Percentiles rank a stretch among this genome's conserved stretches.
phyloP scores from a whole-genome alignment of 2,797 vertebrate species.

The Rhinogobio ventralis region DNA sequence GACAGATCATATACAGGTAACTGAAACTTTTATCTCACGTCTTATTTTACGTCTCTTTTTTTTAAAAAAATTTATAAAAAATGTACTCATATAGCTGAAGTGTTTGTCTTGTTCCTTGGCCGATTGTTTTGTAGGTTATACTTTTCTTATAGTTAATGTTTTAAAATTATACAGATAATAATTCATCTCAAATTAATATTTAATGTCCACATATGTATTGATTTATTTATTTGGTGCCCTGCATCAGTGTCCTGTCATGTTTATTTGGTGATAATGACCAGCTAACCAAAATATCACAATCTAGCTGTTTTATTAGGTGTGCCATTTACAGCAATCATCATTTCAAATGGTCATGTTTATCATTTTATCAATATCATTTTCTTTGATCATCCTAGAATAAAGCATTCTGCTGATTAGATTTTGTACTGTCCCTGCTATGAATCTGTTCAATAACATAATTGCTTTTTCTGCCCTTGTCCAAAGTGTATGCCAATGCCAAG shows the following conservation, averaged over 20 bases:
- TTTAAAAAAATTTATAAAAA: no score
- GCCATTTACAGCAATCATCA: constrained; percentile 10
- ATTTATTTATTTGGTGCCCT: neutral
- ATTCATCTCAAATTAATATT: neutral
- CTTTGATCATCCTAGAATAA: constrained; percentile 46
- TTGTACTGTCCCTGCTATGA: constrained; percentile 34
- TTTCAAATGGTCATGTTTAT: constrained; percentile 11
- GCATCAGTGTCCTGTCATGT: neutral
- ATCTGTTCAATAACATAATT: constrained; percentile 53
- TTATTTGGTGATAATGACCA: neutral
- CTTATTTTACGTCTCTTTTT: no score
- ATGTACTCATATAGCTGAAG: neutral
- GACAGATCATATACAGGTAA: neutral
- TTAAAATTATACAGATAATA: neutral
- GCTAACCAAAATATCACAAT: neutral
- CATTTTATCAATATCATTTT: constrained; percentile 32
- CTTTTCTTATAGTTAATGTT: neutral
- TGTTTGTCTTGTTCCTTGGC: neutral
- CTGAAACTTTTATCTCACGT: no score
- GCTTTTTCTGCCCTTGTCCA: constrained; percentile 53
- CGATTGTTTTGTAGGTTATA: neutral
- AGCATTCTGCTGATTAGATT: constrained; percentile 46
- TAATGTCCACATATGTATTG: neutral
- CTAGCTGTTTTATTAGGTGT: constrained; percentile 18
- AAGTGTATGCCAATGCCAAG: constrained; percentile 57